A percentile compares a stretch with the other conserved stretches of the same genome.
phyloP scores from a whole-genome alignment of 2,888 invertebrate species.

The Leptopilina myrica region DNA sequence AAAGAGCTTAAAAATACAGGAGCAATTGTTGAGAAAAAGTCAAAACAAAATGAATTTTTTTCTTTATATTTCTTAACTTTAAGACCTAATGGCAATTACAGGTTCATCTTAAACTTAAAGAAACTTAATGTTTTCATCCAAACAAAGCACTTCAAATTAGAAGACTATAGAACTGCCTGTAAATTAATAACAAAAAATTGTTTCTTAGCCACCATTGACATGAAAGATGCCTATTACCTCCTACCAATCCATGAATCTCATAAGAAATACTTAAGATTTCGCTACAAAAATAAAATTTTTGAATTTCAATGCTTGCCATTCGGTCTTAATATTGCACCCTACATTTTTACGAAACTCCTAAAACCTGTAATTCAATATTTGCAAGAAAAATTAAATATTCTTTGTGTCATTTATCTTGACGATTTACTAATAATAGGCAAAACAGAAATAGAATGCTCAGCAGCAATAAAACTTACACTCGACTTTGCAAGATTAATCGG shows the following conservation, averaged over 20 bases:
- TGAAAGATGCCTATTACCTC: constrained; percentile 48
- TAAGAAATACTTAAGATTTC: constrained; percentile 49
- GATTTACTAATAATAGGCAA: neutral
- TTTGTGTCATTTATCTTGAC: neutral
- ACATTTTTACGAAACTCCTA: constrained; percentile 50
- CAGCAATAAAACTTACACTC: neutral
- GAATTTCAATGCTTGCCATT: constrained; percentile 52
- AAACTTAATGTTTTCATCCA: constrained; percentile 47
- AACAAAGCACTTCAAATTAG: constrained; percentile 49
- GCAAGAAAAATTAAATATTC: neutral
- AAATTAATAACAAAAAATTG: constrained; percentile 37
- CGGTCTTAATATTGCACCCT: constrained; percentile 47
- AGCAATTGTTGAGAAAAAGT: neutral
- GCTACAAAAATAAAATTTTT: constrained; percentile 38
- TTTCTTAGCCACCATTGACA: constrained; percentile 45
- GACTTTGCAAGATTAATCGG: neutral
- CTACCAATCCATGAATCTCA: constrained; percentile 39
- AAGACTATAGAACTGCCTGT: constrained; percentile 46
- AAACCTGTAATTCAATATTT: constrained; percentile 44
- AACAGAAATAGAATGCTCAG: neutral
- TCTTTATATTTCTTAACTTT: constrained; percentile 41
- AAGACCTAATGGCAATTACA: constrained; percentile 32
- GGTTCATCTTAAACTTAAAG: constrained; percentile 48
- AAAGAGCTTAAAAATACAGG: neutral
- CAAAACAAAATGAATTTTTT: constrained; percentile 40